phyloP scores from a whole-genome alignment of 2,797 vertebrate genomes.

The Catostomus latipinnis region DNA sequence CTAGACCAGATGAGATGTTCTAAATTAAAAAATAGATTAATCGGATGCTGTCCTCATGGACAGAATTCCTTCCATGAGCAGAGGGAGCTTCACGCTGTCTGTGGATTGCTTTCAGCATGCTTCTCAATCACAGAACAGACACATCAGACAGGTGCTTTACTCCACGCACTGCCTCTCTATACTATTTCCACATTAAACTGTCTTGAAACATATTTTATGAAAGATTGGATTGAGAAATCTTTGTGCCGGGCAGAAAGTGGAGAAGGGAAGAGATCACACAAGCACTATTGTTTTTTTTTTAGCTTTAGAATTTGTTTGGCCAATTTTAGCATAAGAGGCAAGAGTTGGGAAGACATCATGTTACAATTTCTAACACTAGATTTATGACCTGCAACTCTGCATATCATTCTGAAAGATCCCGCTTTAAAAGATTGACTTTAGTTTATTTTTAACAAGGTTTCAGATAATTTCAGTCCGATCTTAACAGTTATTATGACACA shows the following conservation, averaged over 20 bases:
- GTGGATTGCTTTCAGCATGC: constrained; percentile 32
- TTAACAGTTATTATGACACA: too few relatives aligned
- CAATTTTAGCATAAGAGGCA: neutral
- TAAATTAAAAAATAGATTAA: constrained; percentile 22
- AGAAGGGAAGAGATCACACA: too few relatives aligned
- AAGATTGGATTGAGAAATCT: neutral
- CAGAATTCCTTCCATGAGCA: constrained; percentile 52
- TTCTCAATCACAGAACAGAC: neutral
- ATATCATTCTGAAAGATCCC: too few relatives aligned
- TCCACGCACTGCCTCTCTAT: neutral
- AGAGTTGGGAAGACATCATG: neutral
- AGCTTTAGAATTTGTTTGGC: neutral
- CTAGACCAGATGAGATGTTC: constrained; percentile 23
- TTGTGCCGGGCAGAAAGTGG: neutral
- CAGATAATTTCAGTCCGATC: too few relatives aligned
- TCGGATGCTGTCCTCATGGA: neutral
- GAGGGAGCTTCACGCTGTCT: constrained; percentile 12
- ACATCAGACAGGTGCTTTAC: too few relatives aligned
- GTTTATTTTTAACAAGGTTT: too few relatives aligned
- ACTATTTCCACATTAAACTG: constrained; percentile 51
- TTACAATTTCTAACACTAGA: neutral
- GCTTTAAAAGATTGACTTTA: too few relatives aligned
- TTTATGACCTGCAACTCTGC: neutral
- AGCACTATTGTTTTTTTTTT: neutral
- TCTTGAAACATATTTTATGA: neutral